Conservation (phyloP, 64 coral and sea anemone species). For the Pocillopora verrucosa region DNA sequence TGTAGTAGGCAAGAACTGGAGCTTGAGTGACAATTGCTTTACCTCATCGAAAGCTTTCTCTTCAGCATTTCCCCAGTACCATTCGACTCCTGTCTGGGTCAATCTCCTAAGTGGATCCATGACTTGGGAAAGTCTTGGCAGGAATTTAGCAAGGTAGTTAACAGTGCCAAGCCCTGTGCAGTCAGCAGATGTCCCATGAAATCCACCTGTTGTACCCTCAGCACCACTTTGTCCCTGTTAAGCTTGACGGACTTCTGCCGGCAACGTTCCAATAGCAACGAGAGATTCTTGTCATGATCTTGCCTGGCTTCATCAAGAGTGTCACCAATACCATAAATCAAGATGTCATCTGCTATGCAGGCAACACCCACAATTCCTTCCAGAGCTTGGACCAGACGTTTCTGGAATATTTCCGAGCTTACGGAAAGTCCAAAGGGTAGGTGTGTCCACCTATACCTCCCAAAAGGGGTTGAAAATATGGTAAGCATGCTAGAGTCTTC, state of each 20-base stretch:
- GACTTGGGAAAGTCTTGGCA: conserved; percentile 7
- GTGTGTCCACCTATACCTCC: conserved; percentile 24
- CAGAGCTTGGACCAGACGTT: conserved; percentile 22
- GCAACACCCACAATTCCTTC: conserved; percentile 10
- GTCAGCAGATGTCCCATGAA: too few species aligned
- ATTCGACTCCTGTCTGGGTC: background rate
- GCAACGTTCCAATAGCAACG: too few species aligned
- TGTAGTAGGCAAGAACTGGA: conserved; percentile 18
- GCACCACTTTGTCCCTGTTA: too few species aligned
- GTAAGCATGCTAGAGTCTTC: conserved; percentile 43
- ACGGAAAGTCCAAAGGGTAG: conserved; percentile 48
- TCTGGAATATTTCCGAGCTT: conserved; percentile 52
- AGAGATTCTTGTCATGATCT: too few species aligned
- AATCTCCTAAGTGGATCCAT: background rate
- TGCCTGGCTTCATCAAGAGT: too few species aligned
- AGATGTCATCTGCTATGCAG: too few species aligned
- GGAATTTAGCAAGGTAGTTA: too few species aligned
- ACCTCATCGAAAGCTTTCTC: conserved; percentile 30
- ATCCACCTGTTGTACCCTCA: too few species aligned
- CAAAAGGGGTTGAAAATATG: conserved; percentile 38
- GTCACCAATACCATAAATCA: too few species aligned
- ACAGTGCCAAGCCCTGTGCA: too few species aligned
- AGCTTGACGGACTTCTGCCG: too few species aligned
- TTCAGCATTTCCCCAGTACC: background rate
- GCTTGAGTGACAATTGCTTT: conserved; percentile 44